Conservation (phyloP, 1,140 invertebrate species). For the Drosophila ogumai region DNA sequence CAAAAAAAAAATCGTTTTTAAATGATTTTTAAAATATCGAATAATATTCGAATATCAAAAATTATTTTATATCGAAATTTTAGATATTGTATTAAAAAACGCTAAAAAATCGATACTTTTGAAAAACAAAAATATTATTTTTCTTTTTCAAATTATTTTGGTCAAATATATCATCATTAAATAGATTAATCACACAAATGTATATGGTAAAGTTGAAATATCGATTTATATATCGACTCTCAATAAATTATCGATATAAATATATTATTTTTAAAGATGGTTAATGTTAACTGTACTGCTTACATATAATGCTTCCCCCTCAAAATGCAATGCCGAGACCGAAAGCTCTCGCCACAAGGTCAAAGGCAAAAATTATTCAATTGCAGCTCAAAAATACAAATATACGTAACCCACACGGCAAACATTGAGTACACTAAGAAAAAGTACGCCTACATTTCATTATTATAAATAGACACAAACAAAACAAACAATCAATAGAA, state of each 20-base stretch:
- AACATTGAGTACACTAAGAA: slow-evolving; percentile 19
- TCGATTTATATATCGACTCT: neutral
- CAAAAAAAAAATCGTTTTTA: too few species aligned
- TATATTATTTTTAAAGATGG: neutral
- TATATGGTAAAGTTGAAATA: neutral
- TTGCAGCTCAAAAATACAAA: slow-evolving; percentile 17
- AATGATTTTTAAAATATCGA: too few species aligned
- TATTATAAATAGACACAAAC: neutral
- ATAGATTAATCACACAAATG: too few species aligned
- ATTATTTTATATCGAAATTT: too few species aligned
- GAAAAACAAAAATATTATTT: too few species aligned
- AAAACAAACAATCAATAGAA: neutral
- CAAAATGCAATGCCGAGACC: slow-evolving; percentile 18
- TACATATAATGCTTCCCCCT: neutral
- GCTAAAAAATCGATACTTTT: too few species aligned
- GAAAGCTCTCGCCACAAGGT: slow-evolving; percentile 45
- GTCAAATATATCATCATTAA: too few species aligned
- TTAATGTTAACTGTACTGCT: slow-evolving; percentile 3
- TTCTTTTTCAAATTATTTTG: too few species aligned
- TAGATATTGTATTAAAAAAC: too few species aligned
- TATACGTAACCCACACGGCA: slow-evolving; percentile 5
- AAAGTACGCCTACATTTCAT: neutral
- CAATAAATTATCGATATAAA: neutral
- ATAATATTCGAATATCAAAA: too few species aligned
- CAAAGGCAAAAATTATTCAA: slow-evolving; percentile 54